Percentiles rank a stretch among this genome's conserved stretches.
phyloP scores from a whole-genome alignment of 2,888 invertebrate genomes.

The Dryocosmus kuriphilus region DNA sequence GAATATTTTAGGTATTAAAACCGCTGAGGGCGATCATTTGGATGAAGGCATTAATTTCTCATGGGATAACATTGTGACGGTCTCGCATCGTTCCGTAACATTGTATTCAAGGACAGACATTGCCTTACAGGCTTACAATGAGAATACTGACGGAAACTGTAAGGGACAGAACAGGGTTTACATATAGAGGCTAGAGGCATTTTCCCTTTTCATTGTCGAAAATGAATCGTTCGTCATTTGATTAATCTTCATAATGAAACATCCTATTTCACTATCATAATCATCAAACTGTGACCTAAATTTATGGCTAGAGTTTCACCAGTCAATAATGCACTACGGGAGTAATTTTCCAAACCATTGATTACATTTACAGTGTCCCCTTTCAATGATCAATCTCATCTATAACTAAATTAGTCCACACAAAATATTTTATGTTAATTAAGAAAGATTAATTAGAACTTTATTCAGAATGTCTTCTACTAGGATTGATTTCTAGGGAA shows the following conservation, averaged over 20 bases:
- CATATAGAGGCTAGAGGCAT: background rate
- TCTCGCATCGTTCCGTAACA: background rate
- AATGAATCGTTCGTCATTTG: background rate
- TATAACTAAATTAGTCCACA: background rate
- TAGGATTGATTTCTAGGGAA: no score
- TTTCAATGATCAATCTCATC: background rate
- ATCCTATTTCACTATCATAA: background rate
- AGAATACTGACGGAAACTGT: background rate
- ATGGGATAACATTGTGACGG: conserved; percentile 14
- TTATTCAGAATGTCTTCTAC: no score
- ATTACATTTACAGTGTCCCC: background rate
- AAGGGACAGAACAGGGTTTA: background rate
- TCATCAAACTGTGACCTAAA: background rate
- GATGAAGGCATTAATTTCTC: conserved; percentile 33
- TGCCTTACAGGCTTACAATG: background rate
- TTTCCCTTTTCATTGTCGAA: background rate
- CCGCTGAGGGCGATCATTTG: conserved; percentile 16
- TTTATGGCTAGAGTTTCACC: background rate
- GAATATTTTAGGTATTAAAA: background rate
- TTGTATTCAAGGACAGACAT: background rate
- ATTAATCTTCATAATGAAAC: background rate
- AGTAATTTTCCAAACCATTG: background rate
- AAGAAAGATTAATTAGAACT: no score
- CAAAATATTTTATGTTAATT: no score
- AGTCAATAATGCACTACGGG: background rate